Conservation (phyloP, 2,113 vertebrate genomes). For the Xiphias gladius region DNA sequence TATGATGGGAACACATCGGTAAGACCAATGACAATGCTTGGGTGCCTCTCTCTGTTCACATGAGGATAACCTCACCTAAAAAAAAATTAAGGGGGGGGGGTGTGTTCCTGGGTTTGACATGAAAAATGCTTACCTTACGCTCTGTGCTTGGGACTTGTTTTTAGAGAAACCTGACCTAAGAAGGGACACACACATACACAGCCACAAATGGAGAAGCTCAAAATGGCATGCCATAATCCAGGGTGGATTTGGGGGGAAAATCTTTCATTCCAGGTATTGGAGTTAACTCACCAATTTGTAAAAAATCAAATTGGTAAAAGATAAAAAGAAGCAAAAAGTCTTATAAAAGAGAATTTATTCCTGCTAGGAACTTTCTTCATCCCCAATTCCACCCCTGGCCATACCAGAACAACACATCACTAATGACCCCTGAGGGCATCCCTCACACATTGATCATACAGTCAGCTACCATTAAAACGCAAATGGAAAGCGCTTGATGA, state of each 20-base stretch:
- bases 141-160: conserved; percentile 78
- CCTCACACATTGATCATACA: conserved; percentile 49
- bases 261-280: conserved; percentile 31
- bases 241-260: conserved; percentile 68
- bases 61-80: conserved; percentile 31
- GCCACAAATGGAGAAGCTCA: conserved; percentile 79
- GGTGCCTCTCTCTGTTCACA: conserved; percentile 34
- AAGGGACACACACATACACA: conserved; percentile 78
- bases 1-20: conserved; percentile 30
- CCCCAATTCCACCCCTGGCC: conserved; percentile 71
- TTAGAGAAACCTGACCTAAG: conserved; percentile 83
- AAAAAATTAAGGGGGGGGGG: neutral
- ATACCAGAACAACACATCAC: conserved; percentile 61
- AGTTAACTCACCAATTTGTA: conserved; percentile 61
- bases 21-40: conserved; percentile 40
- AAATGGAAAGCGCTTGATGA: conserved; percentile 73
- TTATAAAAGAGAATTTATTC: conserved; percentile 8
- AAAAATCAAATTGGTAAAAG: conserved; percentile 62
- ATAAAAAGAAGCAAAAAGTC: conserved; percentile 36
- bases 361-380: conserved; percentile 15
- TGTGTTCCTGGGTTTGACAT: conserved; percentile 61
- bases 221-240: conserved; percentile 72
- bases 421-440: conserved; percentile 51
- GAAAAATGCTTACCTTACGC: conserved; percentile 82
- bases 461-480: conserved; percentile 51